Evolutionary conservation across 2,888 invertebrate genomes (phyloP).

Genomic region (Dasypolia templi): DNA sequence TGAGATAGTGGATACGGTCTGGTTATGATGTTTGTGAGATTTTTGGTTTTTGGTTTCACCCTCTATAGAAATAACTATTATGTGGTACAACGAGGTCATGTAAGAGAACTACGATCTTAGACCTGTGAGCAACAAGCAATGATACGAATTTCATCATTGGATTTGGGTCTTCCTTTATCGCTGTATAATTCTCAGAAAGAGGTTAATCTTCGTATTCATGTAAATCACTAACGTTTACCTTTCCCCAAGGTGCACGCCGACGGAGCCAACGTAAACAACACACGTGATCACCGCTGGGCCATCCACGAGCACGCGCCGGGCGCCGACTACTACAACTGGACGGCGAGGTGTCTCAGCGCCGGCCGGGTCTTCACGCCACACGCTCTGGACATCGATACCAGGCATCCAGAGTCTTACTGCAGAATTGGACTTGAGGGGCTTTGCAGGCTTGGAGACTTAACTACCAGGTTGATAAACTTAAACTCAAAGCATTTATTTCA

Average conservation of each 20-base stretch:
- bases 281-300: constrained; percentile 95
- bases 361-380: constrained; percentile 94
- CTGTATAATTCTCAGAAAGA: neutral
- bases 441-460: constrained; percentile 95
- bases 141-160: neutral
- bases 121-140: neutral
- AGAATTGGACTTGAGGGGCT: constrained; percentile 89
- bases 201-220: neutral
- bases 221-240: no score
- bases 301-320: constrained; percentile 95
- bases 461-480: constrained; percentile 82
- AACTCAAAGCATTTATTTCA: neutral
- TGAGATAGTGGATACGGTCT: neutral
- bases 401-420: constrained; percentile 91
- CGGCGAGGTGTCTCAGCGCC: constrained; percentile 94
- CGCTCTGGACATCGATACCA: constrained; percentile 91
- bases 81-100: neutral
- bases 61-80: neutral
- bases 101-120: neutral
- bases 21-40: neutral
- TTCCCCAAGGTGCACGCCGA: constrained; percentile 94
- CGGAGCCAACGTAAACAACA: constrained; percentile 94
- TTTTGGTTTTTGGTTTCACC: no score
- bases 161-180: neutral
- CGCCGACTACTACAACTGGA: constrained; percentile 97